phyloP scores from a whole-genome alignment of 2,797 vertebrate genomes.

The Artibeus lituratus region DNA sequence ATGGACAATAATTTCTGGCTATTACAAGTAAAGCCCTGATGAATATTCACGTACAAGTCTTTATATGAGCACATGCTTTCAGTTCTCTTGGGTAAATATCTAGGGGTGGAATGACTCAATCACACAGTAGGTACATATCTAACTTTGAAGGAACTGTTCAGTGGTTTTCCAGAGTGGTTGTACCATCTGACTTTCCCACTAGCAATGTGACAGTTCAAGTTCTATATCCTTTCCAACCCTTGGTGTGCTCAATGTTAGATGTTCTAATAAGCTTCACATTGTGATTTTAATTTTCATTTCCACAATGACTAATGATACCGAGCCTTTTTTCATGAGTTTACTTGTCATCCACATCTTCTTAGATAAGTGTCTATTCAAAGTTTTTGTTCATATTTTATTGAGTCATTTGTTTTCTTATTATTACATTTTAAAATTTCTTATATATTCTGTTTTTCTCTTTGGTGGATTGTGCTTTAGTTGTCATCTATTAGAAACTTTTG shows the following conservation, averaged over 20 bases:
- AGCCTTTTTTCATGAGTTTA: neutral
- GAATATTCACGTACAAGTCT: neutral
- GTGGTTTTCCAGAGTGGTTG: neutral
- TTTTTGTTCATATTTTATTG: neutral
- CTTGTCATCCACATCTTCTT: neutral
- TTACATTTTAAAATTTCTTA: neutral
- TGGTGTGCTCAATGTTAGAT: neutral
- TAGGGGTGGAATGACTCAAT: neutral
- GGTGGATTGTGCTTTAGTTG: neutral
- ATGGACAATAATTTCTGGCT: neutral
- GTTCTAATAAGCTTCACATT: neutral
- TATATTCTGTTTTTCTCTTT: neutral
- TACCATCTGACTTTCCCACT: neutral
- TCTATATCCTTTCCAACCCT: neutral
- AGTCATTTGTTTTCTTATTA: neutral
- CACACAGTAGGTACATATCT: neutral
- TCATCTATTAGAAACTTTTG: neutral
- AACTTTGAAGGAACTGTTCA: neutral
- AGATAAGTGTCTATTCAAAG: neutral
- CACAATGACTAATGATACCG: neutral
- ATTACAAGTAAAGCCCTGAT: neutral
- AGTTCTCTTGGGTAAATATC: neutral
- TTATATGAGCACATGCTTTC: neutral
- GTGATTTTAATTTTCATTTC: neutral
- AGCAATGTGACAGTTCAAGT: neutral